Conservation (phyloP, 92 coral and sea anemone species). For the Zoanthus solanderi region DNA sequence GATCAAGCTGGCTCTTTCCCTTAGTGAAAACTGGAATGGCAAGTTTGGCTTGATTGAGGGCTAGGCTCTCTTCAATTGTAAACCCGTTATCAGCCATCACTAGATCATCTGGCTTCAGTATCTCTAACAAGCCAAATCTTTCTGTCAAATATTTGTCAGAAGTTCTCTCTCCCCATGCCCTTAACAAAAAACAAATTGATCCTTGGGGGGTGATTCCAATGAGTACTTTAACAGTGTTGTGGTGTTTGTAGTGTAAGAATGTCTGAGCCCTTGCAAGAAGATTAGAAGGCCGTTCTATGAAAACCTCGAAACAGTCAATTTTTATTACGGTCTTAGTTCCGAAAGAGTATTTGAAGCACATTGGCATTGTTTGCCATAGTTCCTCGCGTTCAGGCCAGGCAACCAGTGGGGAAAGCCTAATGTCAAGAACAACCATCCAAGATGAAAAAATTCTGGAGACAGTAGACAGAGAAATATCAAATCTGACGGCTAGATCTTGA, state of each 20-base stretch:
- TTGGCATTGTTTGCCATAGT: neutral
- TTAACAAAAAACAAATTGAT: neutral
- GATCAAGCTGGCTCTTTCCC: slow-evolving; percentile 47
- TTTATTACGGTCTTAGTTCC: neutral
- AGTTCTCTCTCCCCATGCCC: slow-evolving; percentile 3
- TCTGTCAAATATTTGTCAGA: neutral
- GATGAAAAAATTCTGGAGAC: slow-evolving; percentile 51
- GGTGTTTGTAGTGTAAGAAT: slow-evolving; percentile 25
- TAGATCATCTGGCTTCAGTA: neutral
- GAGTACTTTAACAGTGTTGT: slow-evolving; percentile 57
- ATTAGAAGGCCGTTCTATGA: slow-evolving; percentile 19
- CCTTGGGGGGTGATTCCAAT: slow-evolving; percentile 72
- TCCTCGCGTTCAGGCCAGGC: neutral
- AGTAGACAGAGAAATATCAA: slow-evolving; percentile 56
- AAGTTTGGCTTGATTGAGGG: slow-evolving; percentile 18
- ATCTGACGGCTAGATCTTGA: slow-evolving; percentile 68
- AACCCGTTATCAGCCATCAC: slow-evolving; percentile 15
- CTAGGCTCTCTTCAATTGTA: slow-evolving; percentile 42
- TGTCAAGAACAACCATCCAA: slow-evolving; percentile 48
- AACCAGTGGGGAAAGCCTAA: neutral
- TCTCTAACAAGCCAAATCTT: neutral
- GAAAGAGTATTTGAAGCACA: neutral
- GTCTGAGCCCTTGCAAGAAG: slow-evolving; percentile 51
- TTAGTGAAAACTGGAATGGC: slow-evolving; percentile 44
- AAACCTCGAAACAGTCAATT: neutral